Percentiles rank a stretch among this genome's conserved stretches.
phyloP scores from a whole-genome alignment of 2,113 vertebrate genomes.

The Columba livia region DNA sequence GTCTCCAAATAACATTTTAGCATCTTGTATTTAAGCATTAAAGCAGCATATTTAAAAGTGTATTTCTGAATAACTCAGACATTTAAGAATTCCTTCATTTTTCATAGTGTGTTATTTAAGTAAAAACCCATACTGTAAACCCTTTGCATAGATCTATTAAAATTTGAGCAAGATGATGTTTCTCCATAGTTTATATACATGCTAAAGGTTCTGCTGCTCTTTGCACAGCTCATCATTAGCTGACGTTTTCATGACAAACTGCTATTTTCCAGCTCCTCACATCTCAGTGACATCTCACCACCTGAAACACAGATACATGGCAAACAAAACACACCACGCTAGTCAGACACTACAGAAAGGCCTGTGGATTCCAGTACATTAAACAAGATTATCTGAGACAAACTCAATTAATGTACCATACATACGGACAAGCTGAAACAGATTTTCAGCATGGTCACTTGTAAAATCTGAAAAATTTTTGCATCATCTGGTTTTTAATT shows the following conservation, averaged over 20 bases:
- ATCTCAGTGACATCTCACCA: not conserved
- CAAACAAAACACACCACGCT: not conserved
- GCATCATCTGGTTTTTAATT: not conserved
- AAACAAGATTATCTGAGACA: not conserved
- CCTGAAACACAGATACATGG: not conserved
- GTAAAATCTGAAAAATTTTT: not conserved
- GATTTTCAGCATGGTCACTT: not conserved
- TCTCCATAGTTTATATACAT: not conserved
- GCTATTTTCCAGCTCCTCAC: not conserved
- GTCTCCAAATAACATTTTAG: not conserved
- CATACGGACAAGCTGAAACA: not conserved
- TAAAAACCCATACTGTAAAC: not conserved
- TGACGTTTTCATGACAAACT: conserved; percentile 16
- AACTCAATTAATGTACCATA: conserved; percentile 28
- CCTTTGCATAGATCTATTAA: not conserved
- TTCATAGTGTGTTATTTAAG: not conserved
- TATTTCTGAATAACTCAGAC: not conserved
- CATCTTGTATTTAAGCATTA: not conserved
- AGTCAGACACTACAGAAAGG: not conserved
- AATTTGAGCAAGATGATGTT: not conserved
- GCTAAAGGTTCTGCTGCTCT: not conserved
- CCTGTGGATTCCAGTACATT: not conserved
- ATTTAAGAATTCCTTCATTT: conserved; percentile 10
- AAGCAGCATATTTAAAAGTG: not conserved
- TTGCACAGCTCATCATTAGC: not conserved